Base-by-base conservation (phyloP, 2,113 vertebrate genomes). In the Nothocercus julius region DNA sequence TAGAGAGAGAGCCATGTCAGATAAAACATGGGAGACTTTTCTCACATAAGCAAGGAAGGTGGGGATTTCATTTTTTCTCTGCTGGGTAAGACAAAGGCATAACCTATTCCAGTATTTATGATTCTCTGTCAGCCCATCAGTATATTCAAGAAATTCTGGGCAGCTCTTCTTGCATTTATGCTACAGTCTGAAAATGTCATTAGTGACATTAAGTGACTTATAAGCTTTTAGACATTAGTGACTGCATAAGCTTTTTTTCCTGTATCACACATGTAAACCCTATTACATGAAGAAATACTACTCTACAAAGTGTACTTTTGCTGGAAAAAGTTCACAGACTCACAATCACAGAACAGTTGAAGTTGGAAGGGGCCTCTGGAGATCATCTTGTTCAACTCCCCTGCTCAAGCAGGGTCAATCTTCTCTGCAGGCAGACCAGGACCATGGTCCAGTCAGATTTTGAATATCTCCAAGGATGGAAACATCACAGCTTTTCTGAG, bases 121-220 rank as follows among this genome's bases (percentile, higher is more conserved):
- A 70, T 77, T 95, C 62, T 83, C 78, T 83, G 56, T 92, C 80
- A 87, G 80, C 40, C 70, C 84, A 95, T 93, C 85, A 83, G 30
- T 56, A 40, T 66, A 78, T 78, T 95, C 58, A 76, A n/a, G 13
- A 86, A 85, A 67, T 59, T 76, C 86, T 51, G 70, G 51, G 63
- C 79, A 94, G 69, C 38, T 81, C 85, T 93, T 86, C 51, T 87
- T 1, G 1, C 54, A 66, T 85, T 84, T 91, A 78, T 64, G 76
- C 89, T 89, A n/a, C 64, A 58, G 79, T 89, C 94, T 95, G 78
- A 90, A 96, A 88, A 97, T 89, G 30, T 63, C 83, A 90, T 95
- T 91, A 96, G 59, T 85, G 68, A 63, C 42, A 42, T 42, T 42
- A 12, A 42, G 13, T 42, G 42, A 42, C 42, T 42, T 42, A 42